Base-by-base conservation (phyloP, 2,888 invertebrate species). In the Coelinius sp. region DNA sequence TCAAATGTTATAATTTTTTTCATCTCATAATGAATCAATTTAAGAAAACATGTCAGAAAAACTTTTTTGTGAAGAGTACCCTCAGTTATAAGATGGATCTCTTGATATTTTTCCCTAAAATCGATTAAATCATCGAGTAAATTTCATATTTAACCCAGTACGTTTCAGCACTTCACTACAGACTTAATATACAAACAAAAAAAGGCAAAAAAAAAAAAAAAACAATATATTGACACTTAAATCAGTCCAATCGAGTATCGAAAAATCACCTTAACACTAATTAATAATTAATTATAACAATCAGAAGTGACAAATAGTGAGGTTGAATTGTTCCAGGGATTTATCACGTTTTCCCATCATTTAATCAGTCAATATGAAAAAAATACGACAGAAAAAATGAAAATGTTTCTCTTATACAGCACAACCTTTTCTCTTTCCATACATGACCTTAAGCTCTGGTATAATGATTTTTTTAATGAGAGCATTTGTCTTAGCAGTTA, bases 371-470 rank as follows among this genome's bases (percentile, higher is more conserved):
- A 56, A 53, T 38, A 35, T 38, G 22, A 31, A 25, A 52, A 22
- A 63, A 22, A 38, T 25, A 41, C 14, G 10, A 35, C 12, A n/a
- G 5, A 59, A 59, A 27, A 27, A 38, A n/a, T n/a, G n/a, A 38
- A 12, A 56, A 7, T 7, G 12, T n/a, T 27, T 53, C 90, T 90
- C 91, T n/a, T n/a, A 95, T 90, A 96, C 93, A 79, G 92, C 93
- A 88, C 96, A 95, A 76, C 95, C 95, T 83, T 92, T 93, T 83
- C 92, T 91, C 76, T 91, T 91, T 76, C 96, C 96, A 85, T 94
- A 97, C 76, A 97, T 91, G 79, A 94, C 92, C 87, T 94, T 94
- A 73, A 97, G 90, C 89, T 97, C 96, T 4, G 95, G 95, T 85
- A 93, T 92, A 80, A 96, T 95, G 68, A 94, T 92, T 83, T 93